Conservation (phyloP, 2,113 vertebrate genomes). For the Electrona antarctica region DNA sequence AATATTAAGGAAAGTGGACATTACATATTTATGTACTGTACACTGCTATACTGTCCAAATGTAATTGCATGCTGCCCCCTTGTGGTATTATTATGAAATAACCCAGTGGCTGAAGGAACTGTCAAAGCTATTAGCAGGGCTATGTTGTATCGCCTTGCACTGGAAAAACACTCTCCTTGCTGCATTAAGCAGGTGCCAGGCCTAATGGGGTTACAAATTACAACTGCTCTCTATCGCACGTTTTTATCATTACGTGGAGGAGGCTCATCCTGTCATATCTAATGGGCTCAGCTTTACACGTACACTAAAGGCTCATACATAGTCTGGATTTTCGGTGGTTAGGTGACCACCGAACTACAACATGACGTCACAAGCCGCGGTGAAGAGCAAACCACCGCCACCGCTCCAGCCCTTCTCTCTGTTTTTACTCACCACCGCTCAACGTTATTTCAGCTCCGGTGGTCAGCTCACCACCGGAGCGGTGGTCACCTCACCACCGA, state of each 20-base stretch:
- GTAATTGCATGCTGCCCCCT: constrained; percentile 41
- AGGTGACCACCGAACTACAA: too few relatives aligned
- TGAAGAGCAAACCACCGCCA: too few relatives aligned
- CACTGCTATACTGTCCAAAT: background rate
- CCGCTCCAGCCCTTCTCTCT: too few relatives aligned
- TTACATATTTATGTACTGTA: too few relatives aligned
- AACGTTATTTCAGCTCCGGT: too few relatives aligned
- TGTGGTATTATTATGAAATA: constrained; percentile 31
- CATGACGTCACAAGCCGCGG: too few relatives aligned
- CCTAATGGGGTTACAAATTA: background rate
- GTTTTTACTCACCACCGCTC: too few relatives aligned
- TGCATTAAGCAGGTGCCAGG: background rate
- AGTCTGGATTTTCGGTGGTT: too few relatives aligned
- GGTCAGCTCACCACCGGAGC: too few relatives aligned
- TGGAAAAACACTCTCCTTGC: background rate
- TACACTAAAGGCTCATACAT: too few relatives aligned
- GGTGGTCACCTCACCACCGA: too few relatives aligned
- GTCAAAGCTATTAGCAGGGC: background rate
- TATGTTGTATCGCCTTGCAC: background rate
- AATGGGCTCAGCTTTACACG: background rate
- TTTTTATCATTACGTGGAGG: background rate
- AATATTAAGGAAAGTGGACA: too few relatives aligned
- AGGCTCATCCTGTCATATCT: background rate
- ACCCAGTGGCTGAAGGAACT: background rate
- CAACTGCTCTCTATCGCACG: background rate